Conservation (phyloP, 2,797 vertebrate species). For the Eulemur mongoz region DNA sequence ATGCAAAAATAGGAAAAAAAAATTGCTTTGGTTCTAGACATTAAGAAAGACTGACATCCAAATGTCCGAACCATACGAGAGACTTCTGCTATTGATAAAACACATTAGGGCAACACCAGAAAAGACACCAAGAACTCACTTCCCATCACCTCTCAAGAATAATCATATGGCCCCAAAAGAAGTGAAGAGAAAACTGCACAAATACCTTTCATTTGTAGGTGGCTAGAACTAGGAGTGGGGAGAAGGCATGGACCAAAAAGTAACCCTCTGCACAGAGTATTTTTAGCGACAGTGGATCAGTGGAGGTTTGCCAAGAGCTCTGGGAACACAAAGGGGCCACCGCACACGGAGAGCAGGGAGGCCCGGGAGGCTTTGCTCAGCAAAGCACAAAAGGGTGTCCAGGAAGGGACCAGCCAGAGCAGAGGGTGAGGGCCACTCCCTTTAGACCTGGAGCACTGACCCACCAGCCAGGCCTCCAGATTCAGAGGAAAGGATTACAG, state of each 20-base stretch:
- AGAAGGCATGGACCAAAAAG: not conserved
- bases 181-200: not conserved
- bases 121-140: not conserved
- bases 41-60: not conserved
- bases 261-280: not conserved
- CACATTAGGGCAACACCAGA: no score
- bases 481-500: not conserved
- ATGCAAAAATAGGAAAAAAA: not conserved
- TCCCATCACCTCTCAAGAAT: not conserved
- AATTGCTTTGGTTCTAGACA: not conserved
- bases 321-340: not conserved
- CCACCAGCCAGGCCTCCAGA: not conserved
- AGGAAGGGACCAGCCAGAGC: not conserved
- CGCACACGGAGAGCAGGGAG: not conserved
- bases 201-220: not conserved
- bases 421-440: not conserved
- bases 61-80: not conserved
- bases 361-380: not conserved
- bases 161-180: not conserved
- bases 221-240: not conserved
- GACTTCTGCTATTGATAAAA: not conserved
- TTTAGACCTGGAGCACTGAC: not conserved
- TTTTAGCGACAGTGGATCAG: conserved; percentile 23
- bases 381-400: not conserved
- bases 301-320: conserved; percentile 32